Base-by-base conservation (phyloP, 2,888 invertebrate genomes). In the Uloborus plumipes region DNA sequence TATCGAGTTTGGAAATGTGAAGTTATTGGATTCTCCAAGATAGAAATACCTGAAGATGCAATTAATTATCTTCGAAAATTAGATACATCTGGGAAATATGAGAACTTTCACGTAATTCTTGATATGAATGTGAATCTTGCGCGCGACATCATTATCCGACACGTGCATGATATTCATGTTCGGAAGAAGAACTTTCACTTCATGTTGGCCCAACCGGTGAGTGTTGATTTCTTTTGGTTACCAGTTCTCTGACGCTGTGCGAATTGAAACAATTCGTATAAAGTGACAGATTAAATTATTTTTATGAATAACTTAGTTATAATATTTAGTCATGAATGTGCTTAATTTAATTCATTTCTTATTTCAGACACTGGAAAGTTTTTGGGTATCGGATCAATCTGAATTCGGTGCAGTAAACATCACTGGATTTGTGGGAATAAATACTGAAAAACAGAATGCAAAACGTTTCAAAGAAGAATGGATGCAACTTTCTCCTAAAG, bases 141-240 rank as follows among this genome's bases (percentile, higher is more conserved):
- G 14, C 50, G 72, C 2, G 75, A 82, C 20, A 69, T 85, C 20
- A 62, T 85, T 4, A 59, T 72, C 11, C 53, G 64, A 16, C 79
- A 79, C 49, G 83, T 80, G 2, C 73, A 80, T 26, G 76, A 82
- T 31, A 51, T 73, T 20, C 69, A 77, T 13, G 66, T 75, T 16
- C 64, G 76, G 16, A 78, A 83, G 47, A 78, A 73, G 22, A 82
- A 82, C 9, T 83, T 76, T 49, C 76, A 83, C 39, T 85, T 85
- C 53, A 15, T 85, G 9, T 14, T 84, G 7, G 55, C 65, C 0
- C 49, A 76, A 62, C 84, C 84, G 2, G 85, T 85, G 62, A 83
- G 85, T 76, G 26, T 39, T 4, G 18, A n/a, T 61, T 47, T 62
- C 1, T 59, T 59, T 4, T 39, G 9, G 39, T 39, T 2, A 39